A percentile compares a stretch with the other conserved stretches of the same genome.
Conservation (phyloP, 2,888 invertebrate species). For the Pyrgus malvae region DNA sequence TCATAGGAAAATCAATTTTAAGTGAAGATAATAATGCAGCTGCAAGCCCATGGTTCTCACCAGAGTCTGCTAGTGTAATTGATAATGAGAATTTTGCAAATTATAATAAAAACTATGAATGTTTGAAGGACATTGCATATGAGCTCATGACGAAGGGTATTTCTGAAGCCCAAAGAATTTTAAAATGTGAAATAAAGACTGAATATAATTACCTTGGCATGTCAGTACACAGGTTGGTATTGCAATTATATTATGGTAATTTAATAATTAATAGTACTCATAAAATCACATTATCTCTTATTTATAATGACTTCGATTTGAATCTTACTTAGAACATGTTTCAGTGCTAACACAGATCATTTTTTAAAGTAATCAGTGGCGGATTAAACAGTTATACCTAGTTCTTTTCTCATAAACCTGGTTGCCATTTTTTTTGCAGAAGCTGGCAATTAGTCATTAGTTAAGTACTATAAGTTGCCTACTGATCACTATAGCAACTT, state of each 20-base stretch:
- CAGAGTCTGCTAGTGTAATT: slow-evolving; percentile 59
- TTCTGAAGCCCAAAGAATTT: slow-evolving; percentile 42
- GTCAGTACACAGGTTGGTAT: slow-evolving; percentile 55
- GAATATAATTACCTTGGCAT: slow-evolving; percentile 51
- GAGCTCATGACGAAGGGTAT: slow-evolving; percentile 47
- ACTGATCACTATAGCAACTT: no score
- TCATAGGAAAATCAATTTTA: slow-evolving; percentile 35
- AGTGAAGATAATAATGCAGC: slow-evolving; percentile 42
- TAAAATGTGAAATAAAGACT: slow-evolving; percentile 40
- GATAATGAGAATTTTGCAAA: slow-evolving; percentile 56
- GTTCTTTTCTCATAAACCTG: no score
- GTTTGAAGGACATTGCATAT: slow-evolving; percentile 51
- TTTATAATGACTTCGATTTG: no score
- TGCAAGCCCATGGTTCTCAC: slow-evolving; percentile 56
- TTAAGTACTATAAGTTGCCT: no score
- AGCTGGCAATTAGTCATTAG: no score
- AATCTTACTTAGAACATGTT: no score
- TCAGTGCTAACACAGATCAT: no score
- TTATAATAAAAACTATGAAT: slow-evolving; percentile 47
- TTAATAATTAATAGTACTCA: no score
- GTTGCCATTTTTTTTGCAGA: no score
- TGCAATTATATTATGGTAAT: not conserved
- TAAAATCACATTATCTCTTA: no score
- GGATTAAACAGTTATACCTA: no score
- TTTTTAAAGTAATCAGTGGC: no score